A percentile compares a stretch with the other conserved stretches of the same genome.
phyloP scores from a whole-genome alignment of 1,140 invertebrate genomes.

The Glossosoma conforme region DNA sequence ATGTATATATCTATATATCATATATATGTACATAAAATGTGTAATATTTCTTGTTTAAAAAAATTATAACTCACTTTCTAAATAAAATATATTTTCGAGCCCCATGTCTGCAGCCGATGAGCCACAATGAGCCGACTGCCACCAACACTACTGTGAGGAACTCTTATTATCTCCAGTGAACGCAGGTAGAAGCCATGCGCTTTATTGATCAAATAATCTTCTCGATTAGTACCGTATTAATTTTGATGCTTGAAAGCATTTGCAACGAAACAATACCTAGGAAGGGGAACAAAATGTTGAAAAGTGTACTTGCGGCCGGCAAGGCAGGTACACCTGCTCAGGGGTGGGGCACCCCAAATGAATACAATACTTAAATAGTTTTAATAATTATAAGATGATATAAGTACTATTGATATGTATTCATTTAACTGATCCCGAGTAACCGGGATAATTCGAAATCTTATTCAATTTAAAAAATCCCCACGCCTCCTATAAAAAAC shows the following conservation, averaged over 20 bases:
- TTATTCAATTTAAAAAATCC: no score
- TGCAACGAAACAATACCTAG: conserved; percentile 21
- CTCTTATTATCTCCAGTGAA: conserved; percentile 21
- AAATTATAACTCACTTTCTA: conserved; percentile 45
- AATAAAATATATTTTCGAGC: conserved; percentile 51
- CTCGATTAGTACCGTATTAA: conserved; percentile 29
- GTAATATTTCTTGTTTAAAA: no score
- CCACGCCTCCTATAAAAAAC: no score
- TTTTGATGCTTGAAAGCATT: conserved; percentile 25
- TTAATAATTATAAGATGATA: conserved; percentile 6
- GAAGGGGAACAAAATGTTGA: conserved; percentile 15
- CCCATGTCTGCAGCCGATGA: conserved; percentile 35
- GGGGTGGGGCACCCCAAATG: conserved; percentile 9
- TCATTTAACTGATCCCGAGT: no score
- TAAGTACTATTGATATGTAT: no score
- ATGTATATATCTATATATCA: no score
- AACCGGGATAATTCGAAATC: no score
- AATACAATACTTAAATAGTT: neutral
- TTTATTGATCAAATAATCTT: conserved; percentile 33
- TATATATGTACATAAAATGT: no score
- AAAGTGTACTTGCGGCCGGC: no score
- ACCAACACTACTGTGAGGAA: conserved; percentile 15
- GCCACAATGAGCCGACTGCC: conserved; percentile 20
- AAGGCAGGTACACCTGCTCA: conserved; percentile 28
- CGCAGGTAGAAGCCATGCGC: conserved; percentile 8